Base-by-base conservation (phyloP, 2,888 invertebrate genomes). In the Drosophila aldrichi region DNA sequence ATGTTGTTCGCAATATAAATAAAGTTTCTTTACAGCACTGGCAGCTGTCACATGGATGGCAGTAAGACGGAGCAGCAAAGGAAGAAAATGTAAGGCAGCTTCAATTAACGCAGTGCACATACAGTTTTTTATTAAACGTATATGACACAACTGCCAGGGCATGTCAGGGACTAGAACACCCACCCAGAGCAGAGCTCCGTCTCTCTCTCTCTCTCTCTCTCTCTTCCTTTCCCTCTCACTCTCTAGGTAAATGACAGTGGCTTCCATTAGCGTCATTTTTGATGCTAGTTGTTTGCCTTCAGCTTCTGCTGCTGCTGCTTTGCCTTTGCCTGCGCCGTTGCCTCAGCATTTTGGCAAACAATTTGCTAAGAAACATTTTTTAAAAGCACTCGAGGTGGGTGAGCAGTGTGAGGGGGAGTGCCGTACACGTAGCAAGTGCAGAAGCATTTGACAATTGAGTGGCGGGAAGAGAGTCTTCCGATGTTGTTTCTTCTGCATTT, bases 281-380 rank as follows among this genome's bases (percentile, higher is more conserved):
- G 63, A 60, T 74, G 70, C 68, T 67, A 14, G 46, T 70, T 73
- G 74, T 65, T 64, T 65, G 74, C 56, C 65, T 62, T 68, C 64
- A 40, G 40, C 25, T 55, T 18, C 54, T 40, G 54, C 54, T 29
- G 40, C 54, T 29, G 46, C 38, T 38, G 38, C 66, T 65, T 64
- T 62, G 69, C 52, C 65, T 62, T 65, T 61, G 69, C 52, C 65
- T 62, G 62, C 64, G 38, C 16, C 38, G 16, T 38, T n/a, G 38
- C 43, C 66, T 29, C 29, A 74, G 86, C 84, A 74, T 88, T 85
- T 89, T 84, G 88, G 89, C 85, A 81, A 88, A 84, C 89, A 89
- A 89, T 88, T 85, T 83, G 85, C 85, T 81, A 74, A 77, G 83
- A 84, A 85, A 88, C 64, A 82, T 87, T 89, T 85, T 81, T 84